phyloP scores from a whole-genome alignment of 2,797 vertebrate genomes.

The Lophius americanus region DNA sequence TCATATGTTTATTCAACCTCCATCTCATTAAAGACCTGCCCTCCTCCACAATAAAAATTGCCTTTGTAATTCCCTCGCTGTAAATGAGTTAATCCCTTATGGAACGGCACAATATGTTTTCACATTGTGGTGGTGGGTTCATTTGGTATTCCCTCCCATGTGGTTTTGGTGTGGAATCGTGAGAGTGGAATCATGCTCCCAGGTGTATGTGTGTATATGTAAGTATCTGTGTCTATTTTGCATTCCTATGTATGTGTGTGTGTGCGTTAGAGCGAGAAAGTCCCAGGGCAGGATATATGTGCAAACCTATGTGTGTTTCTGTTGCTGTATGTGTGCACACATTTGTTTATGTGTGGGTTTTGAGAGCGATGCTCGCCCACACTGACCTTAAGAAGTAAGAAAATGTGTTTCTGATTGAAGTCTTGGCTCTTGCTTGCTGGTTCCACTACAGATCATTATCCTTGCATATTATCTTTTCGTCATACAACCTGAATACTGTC shows the following conservation, averaged over 20 bases:
- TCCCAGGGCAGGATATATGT: slow-evolving; percentile 21
- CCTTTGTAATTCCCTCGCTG: slow-evolving; percentile 19
- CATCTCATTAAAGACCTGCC: slow-evolving; percentile 22
- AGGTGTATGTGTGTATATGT: slow-evolving; percentile 6
- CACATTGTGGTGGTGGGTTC: slow-evolving; percentile 14
- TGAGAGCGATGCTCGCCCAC: slow-evolving; percentile 50
- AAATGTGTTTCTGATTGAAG: slow-evolving; percentile 53
- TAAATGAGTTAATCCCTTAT: slow-evolving; percentile 8
- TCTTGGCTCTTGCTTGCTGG: slow-evolving; percentile 38
- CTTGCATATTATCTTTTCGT: slow-evolving; percentile 23
- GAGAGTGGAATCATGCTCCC: slow-evolving; percentile 9
- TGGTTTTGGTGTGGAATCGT: slow-evolving; percentile 7
- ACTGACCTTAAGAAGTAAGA: slow-evolving; percentile 55
- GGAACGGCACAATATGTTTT: slow-evolving; percentile 16
- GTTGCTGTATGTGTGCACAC: slow-evolving; percentile 41
- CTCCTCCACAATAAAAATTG: slow-evolving; percentile 20
- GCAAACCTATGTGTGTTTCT: slow-evolving; percentile 36
- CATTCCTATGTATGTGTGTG: slow-evolving; percentile 7
- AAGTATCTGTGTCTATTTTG: neutral
- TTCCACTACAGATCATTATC: slow-evolving; percentile 35
- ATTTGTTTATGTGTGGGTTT: slow-evolving; percentile 73
- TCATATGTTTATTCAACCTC: slow-evolving; percentile 22
- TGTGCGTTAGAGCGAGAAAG: slow-evolving; percentile 9
- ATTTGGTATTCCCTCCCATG: slow-evolving; percentile 1
- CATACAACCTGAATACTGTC: slow-evolving; percentile 9